Evolutionary conservation across 2,797 vertebrate genomes (phyloP).

Genomic region (Anomalospiza imberbis): DNA sequence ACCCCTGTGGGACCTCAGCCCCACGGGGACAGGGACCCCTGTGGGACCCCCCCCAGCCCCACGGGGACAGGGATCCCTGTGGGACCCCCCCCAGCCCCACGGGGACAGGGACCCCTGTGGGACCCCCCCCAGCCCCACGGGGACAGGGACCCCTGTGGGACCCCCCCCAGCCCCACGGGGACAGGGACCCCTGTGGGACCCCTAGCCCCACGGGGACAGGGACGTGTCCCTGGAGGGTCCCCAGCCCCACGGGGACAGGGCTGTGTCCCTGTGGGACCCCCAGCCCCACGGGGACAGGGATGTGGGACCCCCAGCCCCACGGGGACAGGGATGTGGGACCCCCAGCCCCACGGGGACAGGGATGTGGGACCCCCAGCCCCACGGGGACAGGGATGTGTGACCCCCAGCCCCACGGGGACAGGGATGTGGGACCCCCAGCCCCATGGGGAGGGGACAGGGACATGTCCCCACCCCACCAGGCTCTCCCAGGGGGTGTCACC

Average conservation of each 20-base stretch:
- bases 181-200: not conserved
- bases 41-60: rapidly evolving
- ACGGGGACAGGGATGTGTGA: not conserved
- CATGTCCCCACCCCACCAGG: not conserved
- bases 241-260: not conserved
- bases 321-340: no score
- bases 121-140: not conserved
- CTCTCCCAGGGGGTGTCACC: not conserved
- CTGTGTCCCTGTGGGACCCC: not conserved
- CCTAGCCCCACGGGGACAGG: not conserved
- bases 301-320: not conserved
- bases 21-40: not conserved
- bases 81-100: no score
- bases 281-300: not conserved
- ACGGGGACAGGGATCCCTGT: not conserved
- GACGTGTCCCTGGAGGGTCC: not conserved
- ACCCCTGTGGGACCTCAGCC: not conserved
- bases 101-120: not conserved
- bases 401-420: not conserved
- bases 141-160: not conserved
- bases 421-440: not conserved
- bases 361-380: not conserved
- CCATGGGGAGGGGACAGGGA: not conserved
- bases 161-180: not conserved
- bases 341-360: no score